phyloP scores from a whole-genome alignment of 2,113 vertebrate species.

The Zosterops lateralis region DNA sequence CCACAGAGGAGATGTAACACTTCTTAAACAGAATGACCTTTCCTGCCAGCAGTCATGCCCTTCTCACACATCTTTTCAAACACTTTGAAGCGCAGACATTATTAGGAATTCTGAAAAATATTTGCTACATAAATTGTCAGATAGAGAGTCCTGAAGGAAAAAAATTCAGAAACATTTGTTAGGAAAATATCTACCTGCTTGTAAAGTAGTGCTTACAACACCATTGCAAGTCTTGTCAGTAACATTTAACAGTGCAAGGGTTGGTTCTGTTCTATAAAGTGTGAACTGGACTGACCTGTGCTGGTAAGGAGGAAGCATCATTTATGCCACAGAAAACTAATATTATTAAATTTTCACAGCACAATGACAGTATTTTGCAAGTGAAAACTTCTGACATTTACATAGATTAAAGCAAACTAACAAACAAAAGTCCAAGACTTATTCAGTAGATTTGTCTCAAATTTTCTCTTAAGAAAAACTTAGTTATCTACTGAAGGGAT shows the following conservation, averaged over 20 bases:
- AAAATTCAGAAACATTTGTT: not conserved
- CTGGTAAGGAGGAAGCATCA: not conserved
- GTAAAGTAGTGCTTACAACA: not conserved
- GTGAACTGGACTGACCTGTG: not conserved
- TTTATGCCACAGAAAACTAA: conserved; percentile 18
- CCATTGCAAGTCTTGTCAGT: not conserved
- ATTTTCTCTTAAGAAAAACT: not conserved
- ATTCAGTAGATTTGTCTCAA: not conserved
- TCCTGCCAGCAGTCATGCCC: not conserved
- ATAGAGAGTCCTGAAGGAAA: not conserved
- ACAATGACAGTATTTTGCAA: not conserved
- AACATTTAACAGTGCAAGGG: not conserved
- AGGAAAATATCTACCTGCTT: not conserved
- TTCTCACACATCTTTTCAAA: not conserved
- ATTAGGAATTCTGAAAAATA: not conserved
- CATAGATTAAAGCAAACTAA: not conserved
- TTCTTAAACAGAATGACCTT: not conserved
- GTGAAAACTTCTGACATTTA: not conserved
- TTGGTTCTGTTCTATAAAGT: not conserved
- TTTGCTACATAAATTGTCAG: not conserved
- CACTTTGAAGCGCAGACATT: not conserved
- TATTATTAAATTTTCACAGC: not conserved
- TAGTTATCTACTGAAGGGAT: not conserved
- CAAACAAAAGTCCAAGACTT: fast-evolving
- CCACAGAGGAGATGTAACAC: not conserved